Base-by-base conservation (phyloP, 2,888 invertebrate species). In the Cheilosia impressa region DNA sequence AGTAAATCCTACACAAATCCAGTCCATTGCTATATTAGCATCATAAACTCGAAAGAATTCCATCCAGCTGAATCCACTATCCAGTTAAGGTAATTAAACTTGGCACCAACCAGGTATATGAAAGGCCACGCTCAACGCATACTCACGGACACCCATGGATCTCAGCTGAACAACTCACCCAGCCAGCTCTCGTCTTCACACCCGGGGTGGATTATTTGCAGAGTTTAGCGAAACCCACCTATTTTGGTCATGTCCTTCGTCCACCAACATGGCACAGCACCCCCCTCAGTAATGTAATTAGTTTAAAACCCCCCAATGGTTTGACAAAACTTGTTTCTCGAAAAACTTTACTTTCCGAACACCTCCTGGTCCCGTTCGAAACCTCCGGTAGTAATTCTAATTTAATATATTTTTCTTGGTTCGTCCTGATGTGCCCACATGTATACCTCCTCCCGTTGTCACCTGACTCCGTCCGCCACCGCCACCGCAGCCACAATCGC, bases 361-460 rank as follows among this genome's bases (percentile, higher is more conserved):
- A 45, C 50, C 31, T 34, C 19, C 65, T 58, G 50, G 63, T 34
- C 57, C 62, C 10, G 24, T 41, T 19, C 58, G 19, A 10, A 52
- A 71, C 75, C 75, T 65, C 65, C 73, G 75, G 34, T 71, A 75
- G 75, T 84, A 80, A 84, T 79, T 79, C 84, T 76, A 84, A 84
- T 84, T 84, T 80, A 84, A 84, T 84, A 79, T 80, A 84, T 84
- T 79, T 84, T 79, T 80, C 84, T 76, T 55, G 55, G 65, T 71
- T 79, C 69, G 65, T 79, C 75, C 69, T 84, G 79, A 50, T 84
- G 71, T 66, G 65, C 65, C 55, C 58, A 71, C 41, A 45, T 10
- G 1, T 17, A 53, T 27, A 15, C 24, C 50, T 31, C 17, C 22
- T 43, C 62, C 43, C 17, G 4, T 9, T 9, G 9, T n/a, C 17